Evolutionary conservation across 2,888 invertebrate species (phyloP).

Genomic region (Cotesia congregata): DNA sequence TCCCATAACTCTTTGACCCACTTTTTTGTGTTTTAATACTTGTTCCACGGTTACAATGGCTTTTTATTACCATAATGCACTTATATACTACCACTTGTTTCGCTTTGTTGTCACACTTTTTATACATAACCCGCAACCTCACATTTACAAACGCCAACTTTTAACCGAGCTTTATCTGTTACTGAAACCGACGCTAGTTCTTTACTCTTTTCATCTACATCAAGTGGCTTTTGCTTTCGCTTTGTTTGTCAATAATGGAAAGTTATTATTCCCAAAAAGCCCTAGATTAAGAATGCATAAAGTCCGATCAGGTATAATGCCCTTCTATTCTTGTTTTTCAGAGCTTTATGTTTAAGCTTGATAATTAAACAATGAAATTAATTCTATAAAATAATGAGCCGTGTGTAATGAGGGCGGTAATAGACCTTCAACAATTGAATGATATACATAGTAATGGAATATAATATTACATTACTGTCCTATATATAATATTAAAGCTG

Average conservation of each 20-base stretch:
- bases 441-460: background rate
- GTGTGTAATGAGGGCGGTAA: background rate
- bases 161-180: background rate
- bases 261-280: background rate
- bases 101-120: background rate
- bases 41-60: constrained; percentile 27
- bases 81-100: background rate
- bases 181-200: background rate
- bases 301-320: no score
- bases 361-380: background rate
- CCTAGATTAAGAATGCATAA: background rate
- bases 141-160: constrained; percentile 3
- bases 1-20: constrained; percentile 43
- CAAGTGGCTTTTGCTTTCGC: background rate
- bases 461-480: no score
- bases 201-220: background rate
- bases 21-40: constrained; percentile 27
- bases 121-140: background rate
- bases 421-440: background rate
- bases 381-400: background rate
- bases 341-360: background rate
- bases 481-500: background rate
- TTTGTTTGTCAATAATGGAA: background rate
- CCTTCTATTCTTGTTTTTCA: background rate
- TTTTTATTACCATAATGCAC: constrained; percentile 15